Evolutionary conservation across 2,113 vertebrate species (phyloP), one percentile per base, ranked within the genome.

Genomic region (Stegostoma tigrinum): DNA sequence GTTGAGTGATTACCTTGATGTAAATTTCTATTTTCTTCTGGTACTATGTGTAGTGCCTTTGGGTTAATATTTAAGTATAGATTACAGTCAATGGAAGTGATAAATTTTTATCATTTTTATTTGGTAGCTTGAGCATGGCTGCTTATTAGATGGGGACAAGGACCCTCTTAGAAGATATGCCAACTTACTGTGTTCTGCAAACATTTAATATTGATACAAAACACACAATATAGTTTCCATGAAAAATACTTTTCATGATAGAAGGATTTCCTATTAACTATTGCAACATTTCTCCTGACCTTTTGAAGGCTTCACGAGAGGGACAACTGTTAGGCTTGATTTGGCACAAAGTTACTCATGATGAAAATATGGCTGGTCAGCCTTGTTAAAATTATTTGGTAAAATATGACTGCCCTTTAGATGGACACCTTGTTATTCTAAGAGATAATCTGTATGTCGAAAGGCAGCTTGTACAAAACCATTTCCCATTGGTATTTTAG

Each of bases 401-500:
- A 70, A 94, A 94, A 94, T 70, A 94, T 70, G 68, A 67, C 66
- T 94, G 38, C 52, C 67, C 30, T 30, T 95, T 75, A 45, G 38
- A 19, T 72, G 45, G 67, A 68, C 38, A 70, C 67, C 14, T 72
- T 45, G 94, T 72, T 95, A 95, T 72, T 48, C 68, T 0, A 90
- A 90, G 12, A 48, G 34, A 90, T 90, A 90, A 61, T 90, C 55
- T 34, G 87, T 52, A 24, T 52, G 45, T 52, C 1, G 27, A 95
- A 45, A 95, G 68, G 38, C 45, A 72, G 42, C 94, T 75, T 95
- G 42, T 45, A 72, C 38, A 75, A 95, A 95, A 72, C 45, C 14
- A 95, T 72, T 95, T 94, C 64, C 45, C 23, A 68, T 70, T 94
- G 91, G 91, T 72, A 72, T 52, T 70, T 95, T 72, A 95, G 94